These are phyloP conservation scores for Tetanocera ferruginea DNA, from an alignment of 2,888 invertebrate genomes.

Conservation along the genomic window DNA sequence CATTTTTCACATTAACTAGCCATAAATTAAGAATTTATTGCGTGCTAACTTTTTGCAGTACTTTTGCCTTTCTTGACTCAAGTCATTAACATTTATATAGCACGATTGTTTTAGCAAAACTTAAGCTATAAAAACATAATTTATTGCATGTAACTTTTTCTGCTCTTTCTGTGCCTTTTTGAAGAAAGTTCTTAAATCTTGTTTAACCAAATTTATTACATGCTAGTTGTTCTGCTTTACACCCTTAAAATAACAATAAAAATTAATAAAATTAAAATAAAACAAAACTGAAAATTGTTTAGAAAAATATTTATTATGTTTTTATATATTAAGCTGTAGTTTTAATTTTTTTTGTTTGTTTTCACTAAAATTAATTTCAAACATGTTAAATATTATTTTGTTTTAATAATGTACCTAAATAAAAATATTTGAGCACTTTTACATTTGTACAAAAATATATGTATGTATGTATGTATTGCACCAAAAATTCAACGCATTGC, in stretches of 20 bases:
- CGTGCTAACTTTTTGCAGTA: too few relatives aligned
- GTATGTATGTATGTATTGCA: conserved; percentile 21
- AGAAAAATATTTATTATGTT: conserved; percentile 31
- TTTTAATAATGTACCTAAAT: not conserved
- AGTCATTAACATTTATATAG: too few relatives aligned
- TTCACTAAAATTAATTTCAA: conserved; percentile 8
- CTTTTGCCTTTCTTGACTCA: too few relatives aligned
- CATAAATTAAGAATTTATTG: too few relatives aligned
- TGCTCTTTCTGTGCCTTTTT: not conserved
- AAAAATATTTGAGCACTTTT: conserved; percentile 29
- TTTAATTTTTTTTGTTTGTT: not conserved
- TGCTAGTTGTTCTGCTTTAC: too few relatives aligned
- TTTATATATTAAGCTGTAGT: conserved; percentile 6
- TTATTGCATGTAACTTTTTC: not conserved
- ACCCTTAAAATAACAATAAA: conserved; percentile 3
- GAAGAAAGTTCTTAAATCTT: too few relatives aligned
- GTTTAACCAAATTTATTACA: too few relatives aligned
- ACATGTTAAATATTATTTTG: not conserved
- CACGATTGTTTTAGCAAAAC: not conserved
- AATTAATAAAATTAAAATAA: conserved; percentile 9
- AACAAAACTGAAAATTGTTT: conserved; percentile 9
- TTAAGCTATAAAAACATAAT: not conserved
- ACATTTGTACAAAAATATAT: conserved; percentile 35
- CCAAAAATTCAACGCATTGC: conserved; percentile 23
- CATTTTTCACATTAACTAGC: too few relatives aligned